Conservation (phyloP, 2,888 invertebrate genomes). For the Ethmia dodecea region DNA sequence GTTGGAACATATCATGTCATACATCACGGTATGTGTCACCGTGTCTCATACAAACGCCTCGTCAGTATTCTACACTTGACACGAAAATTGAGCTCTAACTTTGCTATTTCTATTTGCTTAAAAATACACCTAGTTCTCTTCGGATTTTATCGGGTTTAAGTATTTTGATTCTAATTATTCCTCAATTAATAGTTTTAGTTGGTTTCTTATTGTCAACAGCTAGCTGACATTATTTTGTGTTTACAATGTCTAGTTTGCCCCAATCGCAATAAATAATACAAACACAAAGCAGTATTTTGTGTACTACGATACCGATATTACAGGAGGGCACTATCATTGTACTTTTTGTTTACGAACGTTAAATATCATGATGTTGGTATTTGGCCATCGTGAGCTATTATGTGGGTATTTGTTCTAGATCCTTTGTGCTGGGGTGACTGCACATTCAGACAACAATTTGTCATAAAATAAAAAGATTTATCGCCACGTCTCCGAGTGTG, state of each 20-base stretch:
- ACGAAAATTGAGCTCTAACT: too few relatives aligned
- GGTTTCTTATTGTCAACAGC: too few relatives aligned
- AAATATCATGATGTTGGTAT: slow-evolving; percentile 53
- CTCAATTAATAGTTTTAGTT: too few relatives aligned
- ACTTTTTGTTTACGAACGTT: slow-evolving; percentile 60
- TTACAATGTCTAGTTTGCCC: slow-evolving; percentile 24
- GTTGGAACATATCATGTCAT: slow-evolving; percentile 45
- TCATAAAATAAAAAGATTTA: slow-evolving; percentile 78
- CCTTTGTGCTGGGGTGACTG: slow-evolving; percentile 58
- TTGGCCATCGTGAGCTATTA: slow-evolving; percentile 64
- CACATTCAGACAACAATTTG: slow-evolving; percentile 66
- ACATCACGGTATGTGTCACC: slow-evolving; percentile 44
- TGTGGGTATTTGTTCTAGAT: slow-evolving; percentile 69
- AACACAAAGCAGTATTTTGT: slow-evolving; percentile 55
- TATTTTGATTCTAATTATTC: too few relatives aligned
- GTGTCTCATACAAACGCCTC: slow-evolving; percentile 45
- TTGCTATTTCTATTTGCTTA: too few relatives aligned
- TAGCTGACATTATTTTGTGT: too few relatives aligned
- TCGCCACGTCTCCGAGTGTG: slow-evolving; percentile 38
- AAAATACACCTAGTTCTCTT: too few relatives aligned
- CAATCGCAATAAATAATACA: slow-evolving; percentile 52
- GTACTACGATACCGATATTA: slow-evolving; percentile 52
- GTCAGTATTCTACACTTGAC: slow-evolving; percentile 28
- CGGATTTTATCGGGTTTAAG: too few relatives aligned
- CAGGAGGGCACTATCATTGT: slow-evolving; percentile 52